phyloP scores from a whole-genome alignment of 2,797 vertebrate genomes.

The Champsocephalus esox region DNA sequence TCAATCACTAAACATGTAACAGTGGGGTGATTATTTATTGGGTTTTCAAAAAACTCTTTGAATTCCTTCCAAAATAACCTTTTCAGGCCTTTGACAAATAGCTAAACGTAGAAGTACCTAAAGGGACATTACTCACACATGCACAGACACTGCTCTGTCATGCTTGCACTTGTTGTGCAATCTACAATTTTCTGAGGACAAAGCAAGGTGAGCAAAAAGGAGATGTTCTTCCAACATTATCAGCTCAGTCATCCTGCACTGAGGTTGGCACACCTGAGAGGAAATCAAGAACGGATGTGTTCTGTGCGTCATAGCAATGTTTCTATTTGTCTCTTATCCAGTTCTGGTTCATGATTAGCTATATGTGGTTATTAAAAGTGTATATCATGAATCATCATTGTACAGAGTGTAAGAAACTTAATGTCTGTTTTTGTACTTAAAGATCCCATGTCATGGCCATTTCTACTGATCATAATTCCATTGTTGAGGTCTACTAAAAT shows the following conservation, averaged over 20 bases:
- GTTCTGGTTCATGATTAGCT: background rate
- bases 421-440: background rate
- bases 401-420: background rate
- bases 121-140: slow-evolving; percentile 47
- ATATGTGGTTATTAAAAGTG: background rate
- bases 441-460: too few species aligned
- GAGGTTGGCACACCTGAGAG: slow-evolving; percentile 29
- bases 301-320: slow-evolving; percentile 5
- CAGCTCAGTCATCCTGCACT: slow-evolving; percentile 22
- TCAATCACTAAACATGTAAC: slow-evolving; percentile 31
- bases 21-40: slow-evolving; percentile 20
- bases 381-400: slow-evolving; percentile 2
- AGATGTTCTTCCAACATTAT: slow-evolving; percentile 29
- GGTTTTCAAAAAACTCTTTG: slow-evolving; percentile 1
- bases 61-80: slow-evolving; percentile 29
- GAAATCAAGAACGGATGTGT: background rate
- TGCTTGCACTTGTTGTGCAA: slow-evolving; percentile 58
- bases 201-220: slow-evolving; percentile 29
- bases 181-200: slow-evolving; percentile 46
- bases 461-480: too few species aligned
- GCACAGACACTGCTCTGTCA: slow-evolving; percentile 39
- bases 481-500: too few species aligned
- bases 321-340: slow-evolving; percentile 12
- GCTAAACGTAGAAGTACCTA: slow-evolving; percentile 13
- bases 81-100: slow-evolving; percentile 22